phyloP scores from a whole-genome alignment of 2,797 vertebrate species.

The Nannoperca obscura region DNA sequence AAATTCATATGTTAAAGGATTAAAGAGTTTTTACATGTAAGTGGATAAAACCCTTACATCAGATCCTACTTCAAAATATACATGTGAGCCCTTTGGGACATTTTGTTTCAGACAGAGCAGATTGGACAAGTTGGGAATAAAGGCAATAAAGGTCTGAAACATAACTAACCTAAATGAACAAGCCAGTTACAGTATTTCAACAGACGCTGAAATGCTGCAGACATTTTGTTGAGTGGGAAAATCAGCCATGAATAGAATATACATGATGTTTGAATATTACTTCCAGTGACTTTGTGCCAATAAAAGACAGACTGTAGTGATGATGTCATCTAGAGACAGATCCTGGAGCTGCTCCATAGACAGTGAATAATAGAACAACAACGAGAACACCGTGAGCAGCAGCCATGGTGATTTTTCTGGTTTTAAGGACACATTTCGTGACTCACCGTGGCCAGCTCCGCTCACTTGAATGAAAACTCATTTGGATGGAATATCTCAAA shows the following conservation, averaged over 20 bases:
- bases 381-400: conserved; percentile 58
- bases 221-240: not conserved
- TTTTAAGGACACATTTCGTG: conserved; percentile 56
- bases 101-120: conserved; percentile 3
- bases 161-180: not conserved
- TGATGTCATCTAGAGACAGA: conserved; percentile 55
- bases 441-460: conserved; percentile 49
- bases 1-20: not conserved
- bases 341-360: conserved; percentile 61
- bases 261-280: not conserved
- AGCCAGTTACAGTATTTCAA: not conserved
- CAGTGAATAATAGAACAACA: conserved; percentile 69
- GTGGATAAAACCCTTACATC: not conserved
- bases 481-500: conserved; percentile 25
- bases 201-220: not conserved
- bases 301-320: conserved; percentile 36
- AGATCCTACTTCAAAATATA: not conserved
- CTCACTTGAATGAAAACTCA: conserved; percentile 22
- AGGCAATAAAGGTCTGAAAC: not conserved
- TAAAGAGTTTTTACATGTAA: not conserved
- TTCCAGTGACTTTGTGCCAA: conserved; percentile 37
- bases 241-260: conserved; percentile 3
- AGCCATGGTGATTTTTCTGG: conserved; percentile 50
- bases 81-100: not conserved
- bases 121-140: not conserved